A percentile compares a stretch with the other conserved stretches of the same genome.
These are phyloP conservation scores for Trididemnum nubilum DNA, from an alignment of 23 tunicate species.

Conservation along the genomic window DNA sequence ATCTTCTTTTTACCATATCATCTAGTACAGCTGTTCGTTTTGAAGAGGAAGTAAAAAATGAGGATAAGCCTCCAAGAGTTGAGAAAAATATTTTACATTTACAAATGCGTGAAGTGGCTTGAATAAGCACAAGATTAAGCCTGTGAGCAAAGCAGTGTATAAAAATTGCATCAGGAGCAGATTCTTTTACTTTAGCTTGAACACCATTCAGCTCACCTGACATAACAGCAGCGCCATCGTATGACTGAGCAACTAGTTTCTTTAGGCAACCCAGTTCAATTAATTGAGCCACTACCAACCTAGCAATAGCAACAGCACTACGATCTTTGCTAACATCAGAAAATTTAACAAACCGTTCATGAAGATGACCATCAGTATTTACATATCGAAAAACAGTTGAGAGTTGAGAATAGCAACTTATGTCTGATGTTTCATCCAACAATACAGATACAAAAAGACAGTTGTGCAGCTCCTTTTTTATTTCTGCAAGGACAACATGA, in stretches of 20 bases:
- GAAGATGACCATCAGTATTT: constrained; percentile 6
- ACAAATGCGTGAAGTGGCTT: too few relatives aligned
- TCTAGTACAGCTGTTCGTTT: constrained; percentile 13
- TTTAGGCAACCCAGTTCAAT: constrained; percentile 16
- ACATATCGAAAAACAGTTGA: constrained; percentile 19
- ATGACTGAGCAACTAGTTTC: constrained; percentile 26
- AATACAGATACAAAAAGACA: constrained; percentile 2
- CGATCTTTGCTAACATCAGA: constrained; percentile 33
- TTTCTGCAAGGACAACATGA: too few relatives aligned
- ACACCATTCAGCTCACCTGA: constrained; percentile 17
- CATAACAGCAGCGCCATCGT: constrained; percentile 30
- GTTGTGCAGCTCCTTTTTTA: too few relatives aligned
- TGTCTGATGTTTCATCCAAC: too few relatives aligned
- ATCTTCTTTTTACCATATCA: constrained; percentile 9
- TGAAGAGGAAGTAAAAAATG: constrained; percentile 18
- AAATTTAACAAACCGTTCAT: constrained; percentile 10
- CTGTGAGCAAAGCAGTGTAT: too few relatives aligned
- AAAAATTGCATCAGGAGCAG: constrained; percentile 14
- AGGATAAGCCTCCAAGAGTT: constrained; percentile 14
- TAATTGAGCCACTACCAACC: constrained; percentile 9
- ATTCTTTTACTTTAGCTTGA: constrained; percentile 5
- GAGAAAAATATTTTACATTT: constrained; percentile 16
- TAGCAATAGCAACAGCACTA: constrained; percentile 25
- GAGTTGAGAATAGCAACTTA: background rate
- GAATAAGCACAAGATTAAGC: constrained; percentile 19